A percentile compares a stretch with the other conserved stretches of the same genome.
Conservation (phyloP, 2,888 invertebrate genomes). For the Ectobius pallidus region DNA sequence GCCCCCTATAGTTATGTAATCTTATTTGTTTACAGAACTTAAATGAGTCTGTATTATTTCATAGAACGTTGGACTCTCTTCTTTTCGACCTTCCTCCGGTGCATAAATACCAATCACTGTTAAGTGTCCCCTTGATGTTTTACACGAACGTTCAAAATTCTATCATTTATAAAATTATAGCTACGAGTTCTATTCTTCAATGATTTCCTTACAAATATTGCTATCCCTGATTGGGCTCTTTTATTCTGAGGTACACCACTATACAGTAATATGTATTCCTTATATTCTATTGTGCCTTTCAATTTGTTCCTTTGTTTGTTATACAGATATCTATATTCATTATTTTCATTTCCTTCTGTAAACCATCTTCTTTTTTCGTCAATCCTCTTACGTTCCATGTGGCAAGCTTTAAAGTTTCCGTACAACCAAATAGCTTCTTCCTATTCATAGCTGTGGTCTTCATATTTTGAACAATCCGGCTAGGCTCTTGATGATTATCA, state of each 20-base stretch:
- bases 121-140: background rate
- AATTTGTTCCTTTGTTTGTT: background rate
- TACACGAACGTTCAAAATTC: background rate
- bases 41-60: background rate
- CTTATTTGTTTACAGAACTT: background rate
- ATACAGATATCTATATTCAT: background rate
- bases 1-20: background rate
- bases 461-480: no score
- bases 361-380: background rate
- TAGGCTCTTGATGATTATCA: no score
- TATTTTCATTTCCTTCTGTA: no score
- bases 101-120: background rate
- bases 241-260: constrained; percentile 1
- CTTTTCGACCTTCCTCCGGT: background rate
- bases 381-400: no score
- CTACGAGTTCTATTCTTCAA: background rate
- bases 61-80: background rate
- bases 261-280: background rate
- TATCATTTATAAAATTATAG: background rate
- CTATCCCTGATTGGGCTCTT: constrained; percentile 1
- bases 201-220: background rate
- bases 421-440: no score
- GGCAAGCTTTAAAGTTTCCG: no score
- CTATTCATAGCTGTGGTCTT: no score
- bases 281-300: constrained; percentile 5